Evolutionary conservation across 2,113 vertebrate species (phyloP).

Genomic region (Crotalus horridus): DNA sequence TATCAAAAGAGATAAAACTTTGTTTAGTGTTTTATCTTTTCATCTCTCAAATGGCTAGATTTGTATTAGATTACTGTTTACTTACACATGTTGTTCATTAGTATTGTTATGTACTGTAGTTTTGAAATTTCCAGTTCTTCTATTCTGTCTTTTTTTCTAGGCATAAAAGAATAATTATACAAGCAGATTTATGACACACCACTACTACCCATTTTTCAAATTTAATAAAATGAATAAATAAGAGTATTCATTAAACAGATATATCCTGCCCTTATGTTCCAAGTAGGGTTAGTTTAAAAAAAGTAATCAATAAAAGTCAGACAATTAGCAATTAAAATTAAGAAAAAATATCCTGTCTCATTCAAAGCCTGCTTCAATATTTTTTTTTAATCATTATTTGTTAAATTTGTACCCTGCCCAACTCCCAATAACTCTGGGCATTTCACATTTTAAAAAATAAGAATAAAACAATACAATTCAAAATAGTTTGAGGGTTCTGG

Average conservation of each 20-base stretch:
- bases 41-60: constrained; percentile 1
- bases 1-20: constrained; percentile 53
- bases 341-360: background rate
- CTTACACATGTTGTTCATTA: constrained; percentile 60
- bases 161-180: constrained; percentile 17
- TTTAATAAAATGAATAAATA: background rate
- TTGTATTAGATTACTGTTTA: constrained; percentile 35
- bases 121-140: constrained; percentile 58
- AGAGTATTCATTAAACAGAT: background rate
- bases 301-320: background rate
- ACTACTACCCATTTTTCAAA: background rate
- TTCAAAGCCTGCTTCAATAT: too few relatives aligned
- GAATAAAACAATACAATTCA: too few relatives aligned
- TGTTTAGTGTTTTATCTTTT: background rate
- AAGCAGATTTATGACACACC: background rate
- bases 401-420: too few relatives aligned
- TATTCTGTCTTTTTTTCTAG: constrained; percentile 62
- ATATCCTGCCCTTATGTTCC: background rate
- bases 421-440: too few relatives aligned
- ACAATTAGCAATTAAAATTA: background rate
- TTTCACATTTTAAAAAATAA: too few relatives aligned
- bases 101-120: constrained; percentile 51
- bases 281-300: too few relatives aligned
- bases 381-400: too few relatives aligned
- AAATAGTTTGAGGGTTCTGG: too few relatives aligned